A percentile compares a stretch with the other conserved stretches of the same genome.
phyloP scores from a whole-genome alignment of 2,888 invertebrate genomes.

The Proisotoma minuta region DNA sequence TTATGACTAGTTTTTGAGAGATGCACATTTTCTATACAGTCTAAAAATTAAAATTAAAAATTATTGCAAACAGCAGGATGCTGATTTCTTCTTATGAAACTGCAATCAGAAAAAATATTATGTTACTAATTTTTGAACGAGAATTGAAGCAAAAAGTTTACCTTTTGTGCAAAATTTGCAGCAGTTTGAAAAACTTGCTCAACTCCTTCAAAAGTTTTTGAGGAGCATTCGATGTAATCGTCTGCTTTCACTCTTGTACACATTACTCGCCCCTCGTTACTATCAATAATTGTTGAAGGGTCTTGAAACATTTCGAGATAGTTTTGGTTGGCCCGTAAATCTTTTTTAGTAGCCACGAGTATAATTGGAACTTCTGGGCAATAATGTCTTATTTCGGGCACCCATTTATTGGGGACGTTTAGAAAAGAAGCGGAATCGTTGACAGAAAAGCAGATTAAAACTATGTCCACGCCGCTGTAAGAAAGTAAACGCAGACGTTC shows the following conservation, averaged over 20 bases:
- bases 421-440: conserved; percentile 34
- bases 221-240: conserved; percentile 61
- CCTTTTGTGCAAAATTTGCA: conserved; percentile 53
- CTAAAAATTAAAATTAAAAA: not conserved
- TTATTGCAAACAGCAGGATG: conserved; percentile 9
- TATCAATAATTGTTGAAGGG: conserved; percentile 29
- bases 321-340: conserved; percentile 30
- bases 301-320: conserved; percentile 29
- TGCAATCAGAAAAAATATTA: not conserved
- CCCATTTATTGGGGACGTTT: conserved; percentile 43
- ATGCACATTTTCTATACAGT: not conserved
- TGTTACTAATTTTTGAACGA: not conserved
- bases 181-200: conserved; percentile 61
- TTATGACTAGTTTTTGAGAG: not conserved
- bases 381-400: conserved; percentile 40
- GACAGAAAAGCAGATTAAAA: conserved; percentile 40
- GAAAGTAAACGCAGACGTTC: conserved; percentile 39
- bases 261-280: conserved; percentile 42
- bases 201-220: conserved; percentile 61
- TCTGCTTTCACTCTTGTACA: conserved; percentile 58
- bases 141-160: not conserved
- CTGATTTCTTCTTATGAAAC: conserved; percentile 15
- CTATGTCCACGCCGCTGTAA: conserved; percentile 37
- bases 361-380: conserved; percentile 35
- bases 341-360: conserved; percentile 38